phyloP scores from a whole-genome alignment of 2,797 vertebrate species.

The Coranthus polyacanthus region DNA sequence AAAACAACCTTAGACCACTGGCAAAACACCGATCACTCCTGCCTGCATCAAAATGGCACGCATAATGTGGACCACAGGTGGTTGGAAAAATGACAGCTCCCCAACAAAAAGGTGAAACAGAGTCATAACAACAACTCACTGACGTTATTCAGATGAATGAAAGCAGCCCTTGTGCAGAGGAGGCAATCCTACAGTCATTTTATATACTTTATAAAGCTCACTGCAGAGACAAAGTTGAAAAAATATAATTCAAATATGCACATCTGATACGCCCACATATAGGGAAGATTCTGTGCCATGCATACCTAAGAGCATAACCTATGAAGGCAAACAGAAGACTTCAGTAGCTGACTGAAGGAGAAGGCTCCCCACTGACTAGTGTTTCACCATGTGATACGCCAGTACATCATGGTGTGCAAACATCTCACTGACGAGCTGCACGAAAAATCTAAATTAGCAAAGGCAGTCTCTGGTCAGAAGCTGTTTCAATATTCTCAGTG shows the following conservation, averaged over 20 bases:
- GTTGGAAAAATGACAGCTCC: conserved; percentile 14
- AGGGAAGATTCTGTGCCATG: conserved; percentile 20
- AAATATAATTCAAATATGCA: conserved; percentile 43
- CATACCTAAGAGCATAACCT: background rate
- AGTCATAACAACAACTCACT: conserved; percentile 8
- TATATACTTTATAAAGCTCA: conserved; percentile 24
- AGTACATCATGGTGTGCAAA: conserved; percentile 24
- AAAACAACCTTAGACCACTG: background rate
- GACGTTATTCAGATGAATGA: conserved; percentile 13
- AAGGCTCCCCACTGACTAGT: background rate
- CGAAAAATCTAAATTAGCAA: conserved; percentile 7
- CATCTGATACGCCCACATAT: conserved; percentile 26
- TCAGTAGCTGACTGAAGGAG: conserved; percentile 18
- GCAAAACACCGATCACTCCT: conserved; percentile 8
- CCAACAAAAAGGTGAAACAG: too few species aligned
- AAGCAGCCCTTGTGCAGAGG: conserved; percentile 4
- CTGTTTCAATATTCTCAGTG: background rate
- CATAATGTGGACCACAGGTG: conserved; percentile 18
- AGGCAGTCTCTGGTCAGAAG: conserved; percentile 18
- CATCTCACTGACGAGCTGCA: conserved; percentile 11
- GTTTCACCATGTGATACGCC: conserved; percentile 9
- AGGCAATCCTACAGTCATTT: too few species aligned
- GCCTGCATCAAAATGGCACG: background rate
- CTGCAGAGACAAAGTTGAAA: conserved; percentile 46
- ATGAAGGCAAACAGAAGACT: conserved; percentile 18